phyloP scores from a whole-genome alignment of 2,797 vertebrate genomes.

The Sebastes vulpes region DNA sequence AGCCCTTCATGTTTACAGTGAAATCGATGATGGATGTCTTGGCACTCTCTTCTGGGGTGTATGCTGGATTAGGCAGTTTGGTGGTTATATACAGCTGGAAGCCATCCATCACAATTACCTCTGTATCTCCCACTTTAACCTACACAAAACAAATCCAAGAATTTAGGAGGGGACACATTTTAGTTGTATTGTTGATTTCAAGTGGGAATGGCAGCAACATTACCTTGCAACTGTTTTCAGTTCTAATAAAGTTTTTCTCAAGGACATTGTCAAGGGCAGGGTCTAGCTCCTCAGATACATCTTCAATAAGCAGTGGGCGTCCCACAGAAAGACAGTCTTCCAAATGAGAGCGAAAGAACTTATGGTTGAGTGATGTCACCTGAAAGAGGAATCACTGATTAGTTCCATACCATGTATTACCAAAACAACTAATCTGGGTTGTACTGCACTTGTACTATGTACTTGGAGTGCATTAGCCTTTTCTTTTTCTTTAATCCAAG shows the following conservation, averaged over 20 bases:
- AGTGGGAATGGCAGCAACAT: background rate
- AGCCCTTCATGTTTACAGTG: slow-evolving; percentile 93
- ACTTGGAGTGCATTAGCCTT: slow-evolving; percentile 91
- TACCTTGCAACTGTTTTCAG: slow-evolving; percentile 90
- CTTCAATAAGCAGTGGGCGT: slow-evolving; percentile 92
- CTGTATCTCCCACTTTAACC: slow-evolving; percentile 96
- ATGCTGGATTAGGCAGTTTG: slow-evolving; percentile 92
- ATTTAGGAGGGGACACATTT: background rate
- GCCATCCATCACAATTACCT: slow-evolving; percentile 89
- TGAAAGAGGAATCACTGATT: slow-evolving; percentile 53
- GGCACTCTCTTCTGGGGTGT: slow-evolving; percentile 93
- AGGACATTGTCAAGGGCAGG: slow-evolving; percentile 92
- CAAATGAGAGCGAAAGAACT: slow-evolving; percentile 92
- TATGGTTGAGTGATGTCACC: slow-evolving; percentile 94
- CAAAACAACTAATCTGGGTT: background rate
- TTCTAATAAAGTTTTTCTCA: slow-evolving; percentile 94
- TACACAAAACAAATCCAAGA: slow-evolving; percentile 54
- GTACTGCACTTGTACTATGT: slow-evolving; percentile 18
- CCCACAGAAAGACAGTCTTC: slow-evolving; percentile 93
- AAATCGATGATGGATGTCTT: slow-evolving; percentile 93
- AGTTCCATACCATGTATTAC: background rate
- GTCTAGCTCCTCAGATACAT: slow-evolving; percentile 92
- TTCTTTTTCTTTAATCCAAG: slow-evolving; percentile 96
- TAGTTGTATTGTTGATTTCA: background rate
- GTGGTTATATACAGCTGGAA: slow-evolving; percentile 94